Base-by-base conservation (phyloP, 2,113 vertebrate genomes). In the Phyllostomus hastatus region DNA sequence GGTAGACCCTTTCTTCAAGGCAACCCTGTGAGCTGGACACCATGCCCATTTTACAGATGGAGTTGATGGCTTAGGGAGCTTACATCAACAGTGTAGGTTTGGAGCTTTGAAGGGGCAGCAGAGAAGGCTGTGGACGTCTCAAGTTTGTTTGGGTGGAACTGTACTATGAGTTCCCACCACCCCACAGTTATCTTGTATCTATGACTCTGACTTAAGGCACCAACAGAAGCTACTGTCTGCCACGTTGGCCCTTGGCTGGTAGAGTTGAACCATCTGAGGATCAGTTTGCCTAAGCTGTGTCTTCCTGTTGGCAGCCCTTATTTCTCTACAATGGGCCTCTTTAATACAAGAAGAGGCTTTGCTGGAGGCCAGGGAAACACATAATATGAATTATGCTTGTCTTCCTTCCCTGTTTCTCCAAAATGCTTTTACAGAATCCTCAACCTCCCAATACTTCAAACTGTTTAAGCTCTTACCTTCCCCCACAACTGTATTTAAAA, bases 181-280 rank as follows among this genome's bases (percentile, higher is more conserved):
- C 50, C 75, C 9, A 5, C 50, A 93, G 61, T 72, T 89, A 66
- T 82, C 41, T 52, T 52, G 31, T 48, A 80, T 19, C n/a, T 41
- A 64, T 4, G 2, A 81, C 70, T 69, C 59, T 87, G 72, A 94
- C 78, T 93, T 54, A 86, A 88, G 57, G 73, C 24, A 76, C 26
- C 75, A 69, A 64, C 91, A 66, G 91, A 46, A 94, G 91, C 54
- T 38, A 46, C 95, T 52, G 43, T 91, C 89, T 95, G 89, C 73
- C 48, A 28, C 69, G 0, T 57, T 69, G 85, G 84, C 52, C 92
- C 91, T 96, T 67, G 86, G 73, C 83, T 95, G 81, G 33, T 50
- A 90, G 91, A 94, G 72, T 38, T 78, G 57, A 95, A 61, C 92
- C 95, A 96, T 97, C 95, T 98, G 93, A 73, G 97, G 95, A 95